Base-by-base conservation (phyloP, 2,888 invertebrate species). In the Chorisops tibialis region DNA sequence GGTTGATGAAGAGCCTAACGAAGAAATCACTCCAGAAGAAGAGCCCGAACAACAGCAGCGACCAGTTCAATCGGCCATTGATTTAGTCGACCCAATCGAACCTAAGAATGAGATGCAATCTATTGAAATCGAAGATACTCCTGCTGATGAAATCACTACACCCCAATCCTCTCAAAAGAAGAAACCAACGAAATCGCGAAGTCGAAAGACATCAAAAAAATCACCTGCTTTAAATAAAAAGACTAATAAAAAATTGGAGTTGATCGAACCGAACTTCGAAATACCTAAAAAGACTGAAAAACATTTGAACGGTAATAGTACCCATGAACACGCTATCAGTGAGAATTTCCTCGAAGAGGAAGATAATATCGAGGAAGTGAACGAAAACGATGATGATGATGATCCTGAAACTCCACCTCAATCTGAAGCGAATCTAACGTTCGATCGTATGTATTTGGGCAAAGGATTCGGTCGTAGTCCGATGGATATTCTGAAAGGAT, bases 401-500 rank as follows among this genome's bases (percentile, higher is more conserved):
- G 22, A n/a, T 38, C 2, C 51, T 3, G 7, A 6, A n/a, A 11
- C 38, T 24, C 43, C 51, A n/a, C 9, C 41, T 7, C 11, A 24
- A 4, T 11, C 22, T 2, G 24, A 37, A 21, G 1, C 38, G 1
- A 22, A 61, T 11, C 56, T 47, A 12, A 41, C 56, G 9, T 47
- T 65, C 9, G 54, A 38, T 30, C 43, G 30, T 12, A 9, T 56
- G 7, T 56, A 19, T 16, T 12, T 56, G 16, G 38, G 30, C 24
- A 63, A 65, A 45, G 43, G 45, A 12, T 63, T 62, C 19, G 54
- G 45, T 48, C 38, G 49, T n/a, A 63, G 54, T 62, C 61, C 65
- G 1, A 14, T 65, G 12, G 61, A 65, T 47, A 52, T 64, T 19
- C 43, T 63, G 7, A 62, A 62, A 49, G 65, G 65, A 30, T 65